A percentile compares a stretch with the other conserved stretches of the same genome.
These are phyloP conservation scores for Dysdera silvatica DNA, from an alignment of 1,140 invertebrate genomes.

Conservation along the genomic window DNA sequence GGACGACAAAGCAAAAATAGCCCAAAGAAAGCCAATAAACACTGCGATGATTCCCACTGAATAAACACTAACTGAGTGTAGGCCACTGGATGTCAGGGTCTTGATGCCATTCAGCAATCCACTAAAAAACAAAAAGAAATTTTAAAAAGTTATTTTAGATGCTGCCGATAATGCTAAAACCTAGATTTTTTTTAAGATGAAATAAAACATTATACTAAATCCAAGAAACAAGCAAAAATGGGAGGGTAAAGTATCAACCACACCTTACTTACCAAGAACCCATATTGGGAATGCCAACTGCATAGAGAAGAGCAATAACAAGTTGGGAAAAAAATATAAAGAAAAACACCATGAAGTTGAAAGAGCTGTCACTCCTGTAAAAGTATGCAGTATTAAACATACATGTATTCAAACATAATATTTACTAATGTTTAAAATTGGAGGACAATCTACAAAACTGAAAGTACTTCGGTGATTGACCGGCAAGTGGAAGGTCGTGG, in stretches of 20 bases:
- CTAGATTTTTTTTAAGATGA: no score
- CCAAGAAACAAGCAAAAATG: no score
- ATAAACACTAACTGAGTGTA: slow-evolving; percentile 9
- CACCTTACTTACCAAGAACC: slow-evolving; percentile 64
- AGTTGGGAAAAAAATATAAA: slow-evolving; percentile 98
- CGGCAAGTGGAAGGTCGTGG: no score
- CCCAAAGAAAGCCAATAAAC: slow-evolving; percentile 24
- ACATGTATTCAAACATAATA: no score
- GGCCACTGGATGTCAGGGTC: background rate
- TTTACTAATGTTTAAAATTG: no score
- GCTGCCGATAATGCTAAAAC: no score
- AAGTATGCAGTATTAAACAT: slow-evolving; percentile 28
- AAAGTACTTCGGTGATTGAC: no score
- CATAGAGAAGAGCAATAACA: slow-evolving; percentile 75
- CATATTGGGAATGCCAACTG: slow-evolving; percentile 68
- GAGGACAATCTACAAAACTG: no score
- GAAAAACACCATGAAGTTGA: slow-evolving; percentile 99
- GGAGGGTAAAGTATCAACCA: background rate
- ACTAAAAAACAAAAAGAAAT: no score
- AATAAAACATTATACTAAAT: no score
- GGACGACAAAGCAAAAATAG: slow-evolving; percentile 17
- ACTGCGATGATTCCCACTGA: slow-evolving; percentile 23
- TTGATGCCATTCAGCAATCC: slow-evolving; percentile 21
- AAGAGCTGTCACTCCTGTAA: slow-evolving; percentile 89
- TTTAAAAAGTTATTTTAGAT: no score